These are phyloP conservation scores for Phasianus colchicus DNA, from an alignment of 2,113 vertebrate species.

Conservation along the genomic window DNA sequence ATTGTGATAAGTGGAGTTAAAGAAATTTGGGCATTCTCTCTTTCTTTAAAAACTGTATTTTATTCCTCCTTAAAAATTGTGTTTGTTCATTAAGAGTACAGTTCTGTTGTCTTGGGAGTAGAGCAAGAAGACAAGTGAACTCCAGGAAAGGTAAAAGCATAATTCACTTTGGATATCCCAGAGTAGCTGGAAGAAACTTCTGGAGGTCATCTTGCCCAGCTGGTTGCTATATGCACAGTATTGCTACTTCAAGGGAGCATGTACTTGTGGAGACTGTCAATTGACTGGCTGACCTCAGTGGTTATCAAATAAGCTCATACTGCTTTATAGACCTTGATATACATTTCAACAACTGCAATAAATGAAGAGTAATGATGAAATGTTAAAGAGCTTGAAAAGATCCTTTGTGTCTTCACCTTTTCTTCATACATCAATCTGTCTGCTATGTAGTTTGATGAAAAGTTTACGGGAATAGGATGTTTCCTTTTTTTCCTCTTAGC, in stretches of 20 bases:
- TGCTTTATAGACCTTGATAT: background rate
- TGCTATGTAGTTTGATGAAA: background rate
- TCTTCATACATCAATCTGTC: background rate
- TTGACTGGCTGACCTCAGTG: background rate
- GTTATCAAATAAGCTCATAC: background rate
- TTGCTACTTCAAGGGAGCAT: background rate
- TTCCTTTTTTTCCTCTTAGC: background rate
- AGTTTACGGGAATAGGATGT: background rate
- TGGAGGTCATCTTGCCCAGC: background rate
- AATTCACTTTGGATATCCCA: background rate
- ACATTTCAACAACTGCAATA: background rate
- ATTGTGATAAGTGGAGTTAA: background rate
- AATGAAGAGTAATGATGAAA: background rate
- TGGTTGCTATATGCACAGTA: fast-evolving
- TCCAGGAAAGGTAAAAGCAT: fast-evolving
- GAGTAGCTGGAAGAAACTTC: background rate
- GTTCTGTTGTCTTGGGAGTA: background rate
- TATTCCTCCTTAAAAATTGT: background rate
- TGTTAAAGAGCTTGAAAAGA: background rate
- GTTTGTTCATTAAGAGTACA: background rate
- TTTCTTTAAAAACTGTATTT: background rate
- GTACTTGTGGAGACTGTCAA: background rate
- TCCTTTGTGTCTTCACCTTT: background rate
- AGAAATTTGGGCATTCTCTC: background rate
- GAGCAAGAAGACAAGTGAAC: background rate